Conservation (phyloP, 2,888 invertebrate species). For the Cheilosia pagana region DNA sequence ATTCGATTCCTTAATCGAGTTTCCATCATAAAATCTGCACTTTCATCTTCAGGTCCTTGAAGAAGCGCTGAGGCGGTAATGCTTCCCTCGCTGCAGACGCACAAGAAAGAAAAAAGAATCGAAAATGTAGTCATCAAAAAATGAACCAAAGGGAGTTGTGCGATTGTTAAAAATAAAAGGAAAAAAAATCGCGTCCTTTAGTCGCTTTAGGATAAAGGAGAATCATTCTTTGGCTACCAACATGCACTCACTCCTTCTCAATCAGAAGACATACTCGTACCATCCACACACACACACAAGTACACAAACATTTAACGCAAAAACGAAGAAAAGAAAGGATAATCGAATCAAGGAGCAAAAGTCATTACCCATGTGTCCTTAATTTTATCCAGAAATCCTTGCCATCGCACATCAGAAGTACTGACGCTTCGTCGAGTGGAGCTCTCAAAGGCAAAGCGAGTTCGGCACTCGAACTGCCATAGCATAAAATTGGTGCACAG, state of each 20-base stretch:
- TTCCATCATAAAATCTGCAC: constrained; percentile 80
- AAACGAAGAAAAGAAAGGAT: constrained; percentile 27
- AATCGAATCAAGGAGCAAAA: constrained; percentile 62
- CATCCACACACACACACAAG: not conserved
- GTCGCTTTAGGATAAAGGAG: constrained; percentile 21
- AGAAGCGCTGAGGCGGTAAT: constrained; percentile 77
- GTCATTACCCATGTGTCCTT: constrained; percentile 76
- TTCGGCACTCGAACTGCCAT: constrained; percentile 76
- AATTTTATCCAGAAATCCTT: constrained; percentile 78
- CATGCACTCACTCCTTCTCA: constrained; percentile 18
- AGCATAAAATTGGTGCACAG: constrained; percentile 77
- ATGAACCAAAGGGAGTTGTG: not conserved
- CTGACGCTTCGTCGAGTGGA: constrained; percentile 77
- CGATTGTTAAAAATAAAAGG: no score
- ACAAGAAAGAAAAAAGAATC: constrained; percentile 29
- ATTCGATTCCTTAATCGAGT: constrained; percentile 78
- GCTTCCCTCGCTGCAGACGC: constrained; percentile 73
- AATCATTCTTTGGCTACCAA: constrained; percentile 20
- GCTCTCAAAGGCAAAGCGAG: constrained; percentile 78
- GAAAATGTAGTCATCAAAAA: constrained; percentile 9
- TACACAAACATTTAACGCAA: constrained; percentile 20
- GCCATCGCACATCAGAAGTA: constrained; percentile 76
- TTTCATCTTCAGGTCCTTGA: constrained; percentile 78
- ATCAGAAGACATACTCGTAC: no score
- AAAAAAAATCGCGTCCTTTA: constrained; percentile 21